phyloP scores from a whole-genome alignment of 2,797 vertebrate genomes.

The Podargus strigoides region DNA sequence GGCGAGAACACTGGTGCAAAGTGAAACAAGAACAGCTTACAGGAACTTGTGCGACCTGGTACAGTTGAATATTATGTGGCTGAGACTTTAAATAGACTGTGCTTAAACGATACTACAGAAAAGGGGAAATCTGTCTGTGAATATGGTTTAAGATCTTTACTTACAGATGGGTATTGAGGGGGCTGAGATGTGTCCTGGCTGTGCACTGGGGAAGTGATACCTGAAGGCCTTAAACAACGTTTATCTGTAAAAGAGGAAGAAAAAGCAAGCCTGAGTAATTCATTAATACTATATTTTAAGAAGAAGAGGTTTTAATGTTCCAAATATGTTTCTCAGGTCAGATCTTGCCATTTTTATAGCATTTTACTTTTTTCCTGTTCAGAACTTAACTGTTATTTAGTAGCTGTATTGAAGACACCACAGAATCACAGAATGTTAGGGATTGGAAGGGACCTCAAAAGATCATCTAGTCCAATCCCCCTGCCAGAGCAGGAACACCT shows the following conservation, averaged over 20 bases:
- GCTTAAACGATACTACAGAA: background rate
- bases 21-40: background rate
- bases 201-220: background rate
- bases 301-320: background rate
- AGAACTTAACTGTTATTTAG: background rate
- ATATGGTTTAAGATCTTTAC: background rate
- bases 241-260: conserved; percentile 60
- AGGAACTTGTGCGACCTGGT: background rate
- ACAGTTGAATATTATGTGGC: background rate
- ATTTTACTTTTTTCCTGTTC: background rate
- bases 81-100: background rate
- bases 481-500: too few relatives aligned
- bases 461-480: too few relatives aligned
- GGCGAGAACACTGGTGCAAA: rapidly evolving
- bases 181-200: background rate
- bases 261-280: background rate
- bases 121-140: background rate
- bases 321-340: background rate
- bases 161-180: background rate
- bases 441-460: too few relatives aligned
- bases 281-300: background rate
- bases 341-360: background rate
- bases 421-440: too few relatives aligned
- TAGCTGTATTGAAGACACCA: background rate
- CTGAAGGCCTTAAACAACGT: conserved; percentile 31